phyloP scores from a whole-genome alignment of 2,797 vertebrate species.

The Chloroceryle inda region DNA sequence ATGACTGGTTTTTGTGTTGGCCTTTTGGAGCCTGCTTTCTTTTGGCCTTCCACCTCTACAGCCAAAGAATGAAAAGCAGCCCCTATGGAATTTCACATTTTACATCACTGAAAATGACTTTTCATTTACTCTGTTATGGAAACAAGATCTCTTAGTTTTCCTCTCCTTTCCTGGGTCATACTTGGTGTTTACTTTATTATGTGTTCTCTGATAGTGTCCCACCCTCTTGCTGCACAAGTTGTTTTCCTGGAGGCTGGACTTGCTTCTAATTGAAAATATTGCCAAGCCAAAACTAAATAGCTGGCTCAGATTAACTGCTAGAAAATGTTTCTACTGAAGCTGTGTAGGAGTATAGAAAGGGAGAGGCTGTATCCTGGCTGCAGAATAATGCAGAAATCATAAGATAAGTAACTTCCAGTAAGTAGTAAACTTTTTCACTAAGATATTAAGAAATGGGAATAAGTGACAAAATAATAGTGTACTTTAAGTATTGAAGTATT shows the following conservation, averaged over 20 bases:
- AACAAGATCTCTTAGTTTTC: neutral
- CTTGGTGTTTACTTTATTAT: slow-evolving; percentile 55
- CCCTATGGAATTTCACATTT: neutral
- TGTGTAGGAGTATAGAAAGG: slow-evolving; percentile 61
- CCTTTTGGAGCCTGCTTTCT: neutral
- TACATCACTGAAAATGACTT: neutral
- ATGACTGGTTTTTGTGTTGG: neutral
- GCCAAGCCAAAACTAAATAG: slow-evolving; percentile 34
- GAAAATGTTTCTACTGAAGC: slow-evolving; percentile 42
- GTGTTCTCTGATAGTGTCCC: slow-evolving; percentile 51
- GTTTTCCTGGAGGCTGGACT: slow-evolving; percentile 58
- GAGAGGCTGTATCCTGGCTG: slow-evolving; percentile 45
- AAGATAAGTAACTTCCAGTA: slow-evolving; percentile 33
- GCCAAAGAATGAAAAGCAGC: neutral
- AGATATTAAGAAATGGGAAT: slow-evolving; percentile 25
- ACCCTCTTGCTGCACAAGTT: slow-evolving; percentile 62
- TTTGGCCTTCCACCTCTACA: neutral
- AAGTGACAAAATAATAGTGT: slow-evolving; percentile 49
- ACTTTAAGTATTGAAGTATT: slow-evolving; percentile 57
- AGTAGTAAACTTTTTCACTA: slow-evolving; percentile 20
- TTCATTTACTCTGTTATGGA: neutral
- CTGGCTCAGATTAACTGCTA: slow-evolving; percentile 51
- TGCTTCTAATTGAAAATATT: slow-evolving; percentile 42
- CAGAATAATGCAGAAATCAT: slow-evolving; percentile 48
- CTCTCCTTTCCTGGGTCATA: neutral